Evolutionary conservation across 2,113 vertebrate genomes (phyloP), one percentile per base, ranked within the genome.

Genomic region (Boleophthalmus pectinirostris): DNA sequence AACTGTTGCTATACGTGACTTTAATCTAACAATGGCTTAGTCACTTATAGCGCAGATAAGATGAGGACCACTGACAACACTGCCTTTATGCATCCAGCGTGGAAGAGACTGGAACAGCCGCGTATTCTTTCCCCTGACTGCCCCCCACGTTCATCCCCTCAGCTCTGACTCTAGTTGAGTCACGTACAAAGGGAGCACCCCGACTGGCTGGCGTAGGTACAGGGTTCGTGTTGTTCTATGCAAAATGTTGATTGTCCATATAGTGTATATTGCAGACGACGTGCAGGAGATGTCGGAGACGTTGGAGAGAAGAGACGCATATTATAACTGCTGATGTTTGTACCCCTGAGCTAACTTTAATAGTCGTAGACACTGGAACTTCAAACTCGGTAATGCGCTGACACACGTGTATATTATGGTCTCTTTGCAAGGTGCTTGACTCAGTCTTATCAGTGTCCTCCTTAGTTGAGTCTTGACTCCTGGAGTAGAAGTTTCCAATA

Each of bases 191-290:
- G 74, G 78, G 70, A 73, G 80, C 72, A 83, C 76, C 73, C 78
- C 43, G 33, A 69, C 69, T 82, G 81, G 78, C 77, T 80, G 35
- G 71, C 64, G 20, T 83, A 80, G 78, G 81, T 80, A 61, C 25
- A 61, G 33, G 33, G 18, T 2, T 24, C 9, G 14, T 63, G 38
- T 58, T 54, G 18, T 53, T 10, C 38, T 43, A 20, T 77, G 69
- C 66, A 71, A 72, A 68, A 68, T 70, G 64, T 79, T 24, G 69
- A 79, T 82, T 80, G 78, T 82, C 78, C 82, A 60, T 79, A 56
- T 79, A 75, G 35, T 49, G 71, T 82, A 77, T 69, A 78, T 85
- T 87, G 80, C 85, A 89, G 89, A 86, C 85, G 83, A 88, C 79
- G 72, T 72, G 38, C 69, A 83, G 75, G 73, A 86, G 38, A 10